Conservation (phyloP, 2,113 vertebrate species). For the Misgurnus mizolepis region DNA sequence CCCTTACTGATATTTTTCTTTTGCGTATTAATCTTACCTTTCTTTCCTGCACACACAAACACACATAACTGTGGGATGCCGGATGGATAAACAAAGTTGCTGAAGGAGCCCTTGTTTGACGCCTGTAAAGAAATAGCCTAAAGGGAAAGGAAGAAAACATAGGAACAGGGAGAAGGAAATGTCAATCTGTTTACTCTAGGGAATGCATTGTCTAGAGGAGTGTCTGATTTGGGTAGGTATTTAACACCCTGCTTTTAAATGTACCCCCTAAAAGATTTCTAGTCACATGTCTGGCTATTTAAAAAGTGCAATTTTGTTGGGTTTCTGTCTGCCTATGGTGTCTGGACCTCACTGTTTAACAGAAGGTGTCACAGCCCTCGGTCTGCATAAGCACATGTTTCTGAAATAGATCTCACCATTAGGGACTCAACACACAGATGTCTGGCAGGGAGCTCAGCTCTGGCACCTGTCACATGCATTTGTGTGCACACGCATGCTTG, state of each 20-base stretch:
- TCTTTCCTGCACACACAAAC: neutral
- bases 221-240: conserved; percentile 9
- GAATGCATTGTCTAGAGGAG: neutral
- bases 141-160: neutral
- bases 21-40: conserved; percentile 12
- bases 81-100: neutral
- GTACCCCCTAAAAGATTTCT: neutral
- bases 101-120: neutral
- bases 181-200: neutral
- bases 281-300: conserved; percentile 1
- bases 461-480: conserved; percentile 36
- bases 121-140: neutral
- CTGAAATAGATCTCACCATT: conserved; percentile 49
- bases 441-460: conserved; percentile 45
- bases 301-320: conserved; percentile 14
- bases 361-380: conserved; percentile 58
- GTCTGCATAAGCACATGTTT: conserved; percentile 57
- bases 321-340: conserved; percentile 17
- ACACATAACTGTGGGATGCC: neutral
- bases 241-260: conserved; percentile 2
- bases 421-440: conserved; percentile 51
- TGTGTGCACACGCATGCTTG: neutral
- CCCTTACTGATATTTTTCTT: conserved; percentile 10
- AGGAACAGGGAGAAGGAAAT: neutral
- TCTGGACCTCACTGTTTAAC: conserved; percentile 44